These are phyloP conservation scores for Felis catus DNA, from an alignment of 2,113 vertebrate genomes.

Conservation along the genomic window DNA sequence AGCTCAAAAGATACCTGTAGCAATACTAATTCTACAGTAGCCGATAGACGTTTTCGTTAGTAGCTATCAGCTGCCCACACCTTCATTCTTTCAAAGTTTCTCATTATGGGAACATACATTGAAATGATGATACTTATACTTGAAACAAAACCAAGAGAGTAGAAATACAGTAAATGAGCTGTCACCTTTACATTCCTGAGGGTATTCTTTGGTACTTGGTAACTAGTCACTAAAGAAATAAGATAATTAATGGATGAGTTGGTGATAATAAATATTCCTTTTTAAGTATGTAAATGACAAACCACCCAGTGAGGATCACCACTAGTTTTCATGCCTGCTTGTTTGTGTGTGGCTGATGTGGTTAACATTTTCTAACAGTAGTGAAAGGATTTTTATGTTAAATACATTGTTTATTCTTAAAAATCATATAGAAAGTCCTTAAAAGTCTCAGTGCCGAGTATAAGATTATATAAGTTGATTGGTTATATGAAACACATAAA, in stretches of 20 bases:
- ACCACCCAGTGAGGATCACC: neutral
- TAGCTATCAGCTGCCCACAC: neutral
- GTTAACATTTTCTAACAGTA: neutral
- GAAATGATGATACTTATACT: neutral
- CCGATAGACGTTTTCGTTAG: neutral
- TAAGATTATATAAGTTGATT: neutral
- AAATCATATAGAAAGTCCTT: neutral
- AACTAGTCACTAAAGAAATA: neutral
- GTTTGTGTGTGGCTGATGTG: neutral
- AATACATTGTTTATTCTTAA: neutral
- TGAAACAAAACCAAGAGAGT: neutral
- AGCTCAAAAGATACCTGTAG: neutral
- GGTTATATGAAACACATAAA: neutral
- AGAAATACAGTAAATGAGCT: neutral
- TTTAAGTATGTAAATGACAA: neutral
- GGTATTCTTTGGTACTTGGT: neutral
- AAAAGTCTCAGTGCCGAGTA: neutral
- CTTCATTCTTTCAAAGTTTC: neutral
- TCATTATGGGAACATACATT: neutral
- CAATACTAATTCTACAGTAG: neutral
- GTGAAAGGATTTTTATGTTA: neutral
- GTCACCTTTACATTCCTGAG: neutral
- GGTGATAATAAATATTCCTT: neutral
- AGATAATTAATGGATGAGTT: neutral
- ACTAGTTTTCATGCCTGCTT: neutral